phyloP scores from a whole-genome alignment of 2,113 vertebrate species.

The Phaethornis superciliosus region DNA sequence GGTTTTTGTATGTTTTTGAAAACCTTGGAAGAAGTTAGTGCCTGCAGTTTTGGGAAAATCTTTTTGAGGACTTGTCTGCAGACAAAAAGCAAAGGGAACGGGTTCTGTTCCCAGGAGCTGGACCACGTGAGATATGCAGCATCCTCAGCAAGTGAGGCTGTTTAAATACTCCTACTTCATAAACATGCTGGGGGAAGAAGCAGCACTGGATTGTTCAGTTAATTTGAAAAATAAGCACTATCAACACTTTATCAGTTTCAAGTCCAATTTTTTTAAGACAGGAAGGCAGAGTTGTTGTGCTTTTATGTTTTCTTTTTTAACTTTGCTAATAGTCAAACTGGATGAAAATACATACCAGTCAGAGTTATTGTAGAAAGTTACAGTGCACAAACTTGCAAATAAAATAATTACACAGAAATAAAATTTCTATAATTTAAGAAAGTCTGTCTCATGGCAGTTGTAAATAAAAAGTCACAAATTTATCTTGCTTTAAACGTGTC shows the following conservation, averaged over 20 bases:
- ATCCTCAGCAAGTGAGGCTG: not conserved
- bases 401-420: not conserved
- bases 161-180: not conserved
- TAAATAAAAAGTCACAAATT: not conserved
- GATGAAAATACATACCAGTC: not conserved
- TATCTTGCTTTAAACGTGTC: not conserved
- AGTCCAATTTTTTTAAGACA: not conserved
- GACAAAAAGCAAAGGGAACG: not conserved
- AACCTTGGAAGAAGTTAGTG: not conserved
- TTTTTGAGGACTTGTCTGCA: not conserved
- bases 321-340: not conserved
- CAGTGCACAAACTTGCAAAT: not conserved
- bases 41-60: not conserved
- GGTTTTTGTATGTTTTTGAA: not conserved
- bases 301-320: not conserved
- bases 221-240: not conserved
- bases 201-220: not conserved
- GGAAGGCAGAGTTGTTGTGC: not conserved
- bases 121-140: not conserved
- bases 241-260: not conserved
- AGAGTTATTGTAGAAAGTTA: not conserved
- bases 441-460: not conserved
- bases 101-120: not conserved
- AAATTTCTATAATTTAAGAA: not conserved
- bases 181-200: not conserved